Conservation (phyloP, 2,797 vertebrate genomes). For the Myiothlypis coronata region DNA sequence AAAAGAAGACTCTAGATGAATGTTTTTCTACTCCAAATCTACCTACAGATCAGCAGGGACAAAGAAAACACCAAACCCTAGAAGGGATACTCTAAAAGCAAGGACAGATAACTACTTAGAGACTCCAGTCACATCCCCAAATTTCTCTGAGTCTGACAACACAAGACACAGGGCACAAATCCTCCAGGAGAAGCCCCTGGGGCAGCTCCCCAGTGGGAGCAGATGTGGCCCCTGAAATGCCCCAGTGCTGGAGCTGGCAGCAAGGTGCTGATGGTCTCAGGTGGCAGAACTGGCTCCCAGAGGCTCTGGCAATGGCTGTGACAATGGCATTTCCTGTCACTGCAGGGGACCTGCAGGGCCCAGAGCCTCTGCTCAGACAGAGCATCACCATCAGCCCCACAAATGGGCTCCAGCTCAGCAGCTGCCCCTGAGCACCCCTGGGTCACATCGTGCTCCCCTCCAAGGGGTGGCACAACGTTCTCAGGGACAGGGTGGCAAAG, state of each 20-base stretch:
- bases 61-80: background rate
- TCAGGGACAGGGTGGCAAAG: background rate
- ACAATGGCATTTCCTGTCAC: background rate
- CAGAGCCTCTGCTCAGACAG: background rate
- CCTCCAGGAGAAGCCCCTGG: background rate
- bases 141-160: background rate
- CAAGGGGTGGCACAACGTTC: rapidly evolving
- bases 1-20: background rate
- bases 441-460: background rate
- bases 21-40: background rate
- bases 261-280: background rate
- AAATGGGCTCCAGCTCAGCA: background rate
- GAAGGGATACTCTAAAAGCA: background rate
- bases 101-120: background rate
- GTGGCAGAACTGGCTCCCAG: background rate
- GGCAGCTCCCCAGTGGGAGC: background rate
- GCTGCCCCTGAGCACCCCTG: background rate
- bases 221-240: background rate
- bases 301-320: background rate
- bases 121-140: background rate
- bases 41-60: background rate
- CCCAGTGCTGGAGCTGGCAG: background rate
- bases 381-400: background rate
- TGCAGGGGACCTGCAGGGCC: background rate
- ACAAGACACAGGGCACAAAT: background rate